Percentiles rank a stretch among this genome's conserved stretches.
Evolutionary conservation across 2,797 vertebrate genomes (phyloP).

Genomic region (Mormyrus proboscirostris): DNA sequence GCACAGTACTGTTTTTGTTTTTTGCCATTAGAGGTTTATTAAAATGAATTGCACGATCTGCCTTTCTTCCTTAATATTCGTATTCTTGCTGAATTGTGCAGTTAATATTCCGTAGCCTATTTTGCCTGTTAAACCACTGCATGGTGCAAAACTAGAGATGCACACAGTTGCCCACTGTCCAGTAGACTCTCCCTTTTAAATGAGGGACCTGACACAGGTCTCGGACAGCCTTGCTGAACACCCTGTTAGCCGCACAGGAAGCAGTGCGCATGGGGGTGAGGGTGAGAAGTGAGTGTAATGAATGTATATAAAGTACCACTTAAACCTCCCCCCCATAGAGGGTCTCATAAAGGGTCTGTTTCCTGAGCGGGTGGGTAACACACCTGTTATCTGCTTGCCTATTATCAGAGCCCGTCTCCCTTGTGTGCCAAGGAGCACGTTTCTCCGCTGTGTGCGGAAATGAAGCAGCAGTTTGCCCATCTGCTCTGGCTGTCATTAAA

Average conservation of each 20-base stretch:
- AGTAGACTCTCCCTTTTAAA: not conserved
- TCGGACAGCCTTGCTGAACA: not conserved
- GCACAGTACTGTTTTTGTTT: not conserved
- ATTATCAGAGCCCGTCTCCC: not conserved
- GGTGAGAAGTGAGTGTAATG: not conserved
- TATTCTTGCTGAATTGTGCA: not conserved
- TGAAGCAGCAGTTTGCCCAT: not conserved
- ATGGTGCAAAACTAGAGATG: not conserved
- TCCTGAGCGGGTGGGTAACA: not conserved
- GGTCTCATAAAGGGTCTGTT: not conserved
- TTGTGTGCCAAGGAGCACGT: not conserved
- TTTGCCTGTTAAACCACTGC: not conserved
- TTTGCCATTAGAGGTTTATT: not conserved
- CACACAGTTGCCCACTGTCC: not conserved
- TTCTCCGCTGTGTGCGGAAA: not conserved
- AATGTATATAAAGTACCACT: not conserved
- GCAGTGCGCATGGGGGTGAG: not conserved
- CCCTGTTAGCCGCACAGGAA: not conserved
- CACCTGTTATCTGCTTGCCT: not conserved
- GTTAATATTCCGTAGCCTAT: not conserved
- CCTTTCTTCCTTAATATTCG: not conserved
- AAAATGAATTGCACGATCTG: not conserved
- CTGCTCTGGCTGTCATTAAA: not conserved
- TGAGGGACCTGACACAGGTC: not conserved
- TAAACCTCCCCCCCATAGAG: not conserved